Evolutionary conservation across 1,140 invertebrate genomes (phyloP), one percentile per base, ranked within the genome.

Genomic region (Drosophila kohkoa): DNA sequence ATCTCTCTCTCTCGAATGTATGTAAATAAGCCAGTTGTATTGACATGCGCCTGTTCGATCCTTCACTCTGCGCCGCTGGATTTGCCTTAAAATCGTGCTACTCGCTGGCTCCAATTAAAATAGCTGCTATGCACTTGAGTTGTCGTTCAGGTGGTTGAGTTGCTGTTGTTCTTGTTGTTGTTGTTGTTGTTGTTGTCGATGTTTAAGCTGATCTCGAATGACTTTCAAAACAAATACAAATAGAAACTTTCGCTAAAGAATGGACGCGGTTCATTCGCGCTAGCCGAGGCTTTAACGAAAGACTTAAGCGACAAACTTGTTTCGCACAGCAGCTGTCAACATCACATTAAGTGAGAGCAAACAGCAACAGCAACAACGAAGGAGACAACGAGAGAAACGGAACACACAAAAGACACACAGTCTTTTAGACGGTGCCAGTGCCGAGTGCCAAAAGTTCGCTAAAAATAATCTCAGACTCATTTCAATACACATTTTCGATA

Each of bases 401-500:
- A 43, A 71, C 54, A 72, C 32, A 75, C 35, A 63, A 59, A 54
- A 81, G 41, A 63, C 30, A 72, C 30, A 54, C 58, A 62, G 58
- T 79, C 69, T 55, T 54, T 54, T 35, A 13, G 64, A 69, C 63
- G 66, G 58, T 58, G 49, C 48, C 45, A 46, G 25, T 25, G 20
- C 6, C 55, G 77, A 81, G 79, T 81, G 68, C 62, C 69, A 54
- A 67, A 83, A 82, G 77, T 77, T 77, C 66, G 81, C 83, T 82
- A 89, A 89, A 89, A 81, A 89, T 89, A 89, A 90, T 78, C 77
- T 68, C 71, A 77, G 68, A 89, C 81, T 89, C 86, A 90, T 89
- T 89, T 89, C 86, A 88, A 89, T 89, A 89, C 70, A 79, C 72
- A 83, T 35, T 72, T 71, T 81, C 77, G 71, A 89, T 90, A 89